Evolutionary conservation across 1,140 invertebrate genomes (phyloP).

Genomic region (Zaprionus ghesquierei): DNA sequence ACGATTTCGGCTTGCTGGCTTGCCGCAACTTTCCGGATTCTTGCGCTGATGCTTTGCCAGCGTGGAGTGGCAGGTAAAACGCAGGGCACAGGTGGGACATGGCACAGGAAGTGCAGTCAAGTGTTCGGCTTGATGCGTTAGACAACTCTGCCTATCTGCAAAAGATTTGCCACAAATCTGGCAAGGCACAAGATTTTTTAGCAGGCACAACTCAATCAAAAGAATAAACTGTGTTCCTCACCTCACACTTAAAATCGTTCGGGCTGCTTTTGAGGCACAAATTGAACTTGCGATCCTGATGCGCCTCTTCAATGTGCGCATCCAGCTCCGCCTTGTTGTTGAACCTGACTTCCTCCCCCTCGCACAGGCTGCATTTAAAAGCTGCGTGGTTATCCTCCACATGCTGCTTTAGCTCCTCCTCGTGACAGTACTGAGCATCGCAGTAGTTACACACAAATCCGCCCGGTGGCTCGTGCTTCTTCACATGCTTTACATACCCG

Average conservation of each 20-base stretch:
- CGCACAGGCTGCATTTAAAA: constrained; percentile 30
- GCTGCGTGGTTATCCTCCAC: constrained; percentile 44
- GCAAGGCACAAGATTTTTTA: neutral
- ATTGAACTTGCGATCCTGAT: constrained; percentile 41
- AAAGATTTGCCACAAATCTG: constrained; percentile 83
- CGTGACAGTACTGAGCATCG: constrained; percentile 58
- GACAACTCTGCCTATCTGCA: constrained; percentile 81
- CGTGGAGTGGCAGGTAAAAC: constrained; percentile 83
- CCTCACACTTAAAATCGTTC: constrained; percentile 84
- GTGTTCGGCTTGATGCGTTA: constrained; percentile 82
- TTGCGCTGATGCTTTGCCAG: constrained; percentile 82
- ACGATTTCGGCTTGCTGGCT: constrained; percentile 39
- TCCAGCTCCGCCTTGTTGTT: constrained; percentile 25
- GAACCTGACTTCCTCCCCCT: constrained; percentile 9
- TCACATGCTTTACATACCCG: constrained; percentile 80
- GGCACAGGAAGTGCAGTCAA: constrained; percentile 81
- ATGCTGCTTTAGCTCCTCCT: constrained; percentile 68
- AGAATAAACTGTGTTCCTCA: constrained; percentile 29
- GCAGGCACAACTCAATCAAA: neutral
- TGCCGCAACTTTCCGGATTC: constrained; percentile 82
- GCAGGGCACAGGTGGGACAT: constrained; percentile 80
- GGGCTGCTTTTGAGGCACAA: constrained; percentile 83
- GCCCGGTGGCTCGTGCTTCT: constrained; percentile 77
- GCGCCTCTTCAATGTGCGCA: constrained; percentile 31
- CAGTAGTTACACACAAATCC: constrained; percentile 74